Percentiles rank a stretch among this genome's conserved stretches.
Conservation (phyloP, 2,888 invertebrate species). For the Syrphus vitripennis region DNA sequence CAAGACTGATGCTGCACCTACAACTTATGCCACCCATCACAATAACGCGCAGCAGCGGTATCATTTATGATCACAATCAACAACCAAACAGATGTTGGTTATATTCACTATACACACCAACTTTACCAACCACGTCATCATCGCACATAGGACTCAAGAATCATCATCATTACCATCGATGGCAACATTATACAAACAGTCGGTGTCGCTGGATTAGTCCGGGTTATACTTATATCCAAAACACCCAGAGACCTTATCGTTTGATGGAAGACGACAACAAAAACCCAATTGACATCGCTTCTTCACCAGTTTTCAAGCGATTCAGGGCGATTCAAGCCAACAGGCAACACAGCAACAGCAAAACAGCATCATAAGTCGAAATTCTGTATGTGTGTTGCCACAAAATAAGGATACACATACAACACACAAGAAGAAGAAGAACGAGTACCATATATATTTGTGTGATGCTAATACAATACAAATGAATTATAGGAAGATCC, state of each 20-base stretch:
- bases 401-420: constrained; percentile 9
- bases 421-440: not conserved
- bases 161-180: constrained; percentile 50
- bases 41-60: constrained; percentile 62
- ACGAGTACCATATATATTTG: too few species aligned
- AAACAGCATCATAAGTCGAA: constrained; percentile 34
- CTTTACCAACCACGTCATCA: too few species aligned
- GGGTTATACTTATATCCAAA: constrained; percentile 30
- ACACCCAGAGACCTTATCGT: constrained; percentile 1
- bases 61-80: constrained; percentile 57
- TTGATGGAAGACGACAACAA: constrained; percentile 38
- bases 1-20: not conserved
- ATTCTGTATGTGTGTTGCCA: constrained; percentile 41
- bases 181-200: constrained; percentile 41
- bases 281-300: constrained; percentile 30
- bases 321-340: constrained; percentile 4
- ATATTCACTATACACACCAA: not conserved
- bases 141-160: not conserved
- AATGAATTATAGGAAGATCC: constrained; percentile 31
- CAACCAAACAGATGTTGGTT: constrained; percentile 10
- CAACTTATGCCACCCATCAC: constrained; percentile 31
- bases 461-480: too few species aligned
- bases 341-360: not conserved
- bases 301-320: not conserved
- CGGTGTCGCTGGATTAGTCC: constrained; percentile 22